These are phyloP conservation scores for Didymodactylos carnosus DNA, from an alignment of 2,888 invertebrate species.

Conservation along the genomic window DNA sequence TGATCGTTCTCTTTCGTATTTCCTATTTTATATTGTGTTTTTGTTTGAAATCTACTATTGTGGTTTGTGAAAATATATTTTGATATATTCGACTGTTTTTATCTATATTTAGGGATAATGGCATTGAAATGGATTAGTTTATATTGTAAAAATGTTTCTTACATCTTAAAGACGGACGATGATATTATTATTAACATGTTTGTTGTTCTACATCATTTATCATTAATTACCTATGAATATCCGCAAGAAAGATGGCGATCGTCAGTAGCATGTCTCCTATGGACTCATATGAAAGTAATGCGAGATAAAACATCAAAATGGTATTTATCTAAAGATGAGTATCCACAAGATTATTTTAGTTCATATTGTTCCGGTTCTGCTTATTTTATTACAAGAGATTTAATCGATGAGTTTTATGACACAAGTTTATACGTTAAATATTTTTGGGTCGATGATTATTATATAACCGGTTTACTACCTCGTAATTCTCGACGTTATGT, in stretches of 20 bases:
- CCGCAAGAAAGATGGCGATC: constrained; percentile 10
- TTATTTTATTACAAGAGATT: constrained; percentile 44
- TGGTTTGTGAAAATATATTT: too few relatives aligned
- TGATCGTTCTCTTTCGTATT: too few relatives aligned
- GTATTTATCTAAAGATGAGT: constrained; percentile 33
- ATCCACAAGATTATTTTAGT: constrained; percentile 30
- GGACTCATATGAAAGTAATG: constrained; percentile 31
- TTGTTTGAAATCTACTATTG: too few relatives aligned
- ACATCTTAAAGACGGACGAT: constrained; percentile 36
- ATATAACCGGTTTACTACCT: constrained; percentile 56
- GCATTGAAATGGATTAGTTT: constrained; percentile 33
- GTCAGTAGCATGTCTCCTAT: constrained; percentile 29
- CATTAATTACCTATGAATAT: constrained; percentile 17
- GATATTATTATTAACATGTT: constrained; percentile 39
- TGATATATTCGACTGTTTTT: too few relatives aligned
- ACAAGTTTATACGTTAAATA: constrained; percentile 46
- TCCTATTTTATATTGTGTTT: too few relatives aligned
- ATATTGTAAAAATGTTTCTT: constrained; percentile 27
- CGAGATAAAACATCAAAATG: constrained; percentile 35
- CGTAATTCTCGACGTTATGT: neutral
- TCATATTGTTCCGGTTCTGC: constrained; percentile 37
- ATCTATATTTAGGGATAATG: too few relatives aligned
- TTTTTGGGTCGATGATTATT: constrained; percentile 81
- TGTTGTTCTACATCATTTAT: constrained; percentile 19
- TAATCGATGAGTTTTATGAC: constrained; percentile 42